Percentiles rank a stretch among this genome's conserved stretches.
phyloP scores from a whole-genome alignment of 2,797 vertebrate species.

The Hemitrygon akajei region DNA sequence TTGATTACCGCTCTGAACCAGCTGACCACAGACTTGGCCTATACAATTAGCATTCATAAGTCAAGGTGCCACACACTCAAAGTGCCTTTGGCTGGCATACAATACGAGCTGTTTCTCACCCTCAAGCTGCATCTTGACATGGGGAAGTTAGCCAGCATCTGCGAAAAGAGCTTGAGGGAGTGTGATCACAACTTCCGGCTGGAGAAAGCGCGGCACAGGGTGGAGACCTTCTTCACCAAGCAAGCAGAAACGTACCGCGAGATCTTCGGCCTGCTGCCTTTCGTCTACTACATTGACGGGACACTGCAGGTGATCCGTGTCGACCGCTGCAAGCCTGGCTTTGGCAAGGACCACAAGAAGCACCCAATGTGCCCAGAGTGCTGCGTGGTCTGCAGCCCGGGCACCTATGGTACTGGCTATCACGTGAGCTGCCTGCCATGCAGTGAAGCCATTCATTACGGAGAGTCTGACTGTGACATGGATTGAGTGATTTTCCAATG shows the following conservation, averaged over 20 bases:
- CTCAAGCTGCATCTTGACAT: not conserved
- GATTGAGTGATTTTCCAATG: constrained; percentile 4
- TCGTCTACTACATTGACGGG: constrained; percentile 23
- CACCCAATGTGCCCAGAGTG: not conserved
- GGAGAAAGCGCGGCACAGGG: constrained; percentile 8
- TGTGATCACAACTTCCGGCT: constrained; percentile 1
- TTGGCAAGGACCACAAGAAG: constrained; percentile 26
- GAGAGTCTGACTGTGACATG: not conserved
- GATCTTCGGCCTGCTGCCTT: not conserved
- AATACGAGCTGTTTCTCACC: constrained; percentile 24
- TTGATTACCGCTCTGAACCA: constrained; percentile 8
- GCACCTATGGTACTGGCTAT: not conserved
- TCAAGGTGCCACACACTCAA: not conserved
- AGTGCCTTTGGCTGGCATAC: constrained; percentile 25
- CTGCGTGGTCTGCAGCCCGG: constrained; percentile 22
- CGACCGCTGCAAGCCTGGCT: constrained; percentile 25
- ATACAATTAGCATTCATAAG: not conserved
- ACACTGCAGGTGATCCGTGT: constrained; percentile 22
- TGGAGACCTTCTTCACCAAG: constrained; percentile 7
- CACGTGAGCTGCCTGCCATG: not conserved
- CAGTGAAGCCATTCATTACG: not conserved
- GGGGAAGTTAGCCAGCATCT: not conserved
- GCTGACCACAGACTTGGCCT: constrained; percentile 2
- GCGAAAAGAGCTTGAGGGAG: not conserved
- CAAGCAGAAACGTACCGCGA: not conserved